A percentile compares a stretch with the other conserved stretches of the same genome.
Evolutionary conservation across 2,113 vertebrate genomes (phyloP).

Genomic region (Corythornis madagascariensis): DNA sequence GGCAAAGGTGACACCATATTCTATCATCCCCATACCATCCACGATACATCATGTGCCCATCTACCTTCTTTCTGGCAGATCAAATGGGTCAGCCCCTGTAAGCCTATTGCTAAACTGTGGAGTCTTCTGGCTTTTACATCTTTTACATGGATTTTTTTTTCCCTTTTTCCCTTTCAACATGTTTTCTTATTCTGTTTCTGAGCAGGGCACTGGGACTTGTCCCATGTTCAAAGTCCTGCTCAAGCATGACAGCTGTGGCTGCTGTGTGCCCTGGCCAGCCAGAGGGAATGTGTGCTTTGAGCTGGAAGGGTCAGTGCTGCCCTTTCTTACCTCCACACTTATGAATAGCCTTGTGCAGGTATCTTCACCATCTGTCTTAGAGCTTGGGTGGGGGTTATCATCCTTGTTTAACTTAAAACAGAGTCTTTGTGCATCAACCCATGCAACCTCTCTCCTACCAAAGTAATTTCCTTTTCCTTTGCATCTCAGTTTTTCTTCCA

Average conservation of each 20-base stretch:
- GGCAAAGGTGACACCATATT: background rate
- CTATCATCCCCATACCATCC: background rate
- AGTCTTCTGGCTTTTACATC: background rate
- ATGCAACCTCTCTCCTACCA: background rate
- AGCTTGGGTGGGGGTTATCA: background rate
- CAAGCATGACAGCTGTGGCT: no score
- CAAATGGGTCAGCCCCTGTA: fast-evolving
- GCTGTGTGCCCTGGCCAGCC: background rate
- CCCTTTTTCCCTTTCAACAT: background rate
- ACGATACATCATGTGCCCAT: fast-evolving
- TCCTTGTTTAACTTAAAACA: background rate
- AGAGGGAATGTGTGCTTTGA: background rate
- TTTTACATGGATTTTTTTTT: background rate
- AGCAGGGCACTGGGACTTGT: background rate
- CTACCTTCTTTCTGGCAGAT: background rate
- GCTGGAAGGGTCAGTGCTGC: background rate
- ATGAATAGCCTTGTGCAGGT: background rate
- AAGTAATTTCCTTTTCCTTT: background rate
- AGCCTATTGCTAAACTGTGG: background rate
- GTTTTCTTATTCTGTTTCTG: background rate
- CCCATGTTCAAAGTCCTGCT: fast-evolving
- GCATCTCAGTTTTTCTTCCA: background rate
- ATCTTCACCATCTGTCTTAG: fast-evolving
- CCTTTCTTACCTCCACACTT: background rate
- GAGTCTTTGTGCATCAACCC: background rate